Conservation (phyloP, 2,113 vertebrate species). For the Peromyscus maniculatus region DNA sequence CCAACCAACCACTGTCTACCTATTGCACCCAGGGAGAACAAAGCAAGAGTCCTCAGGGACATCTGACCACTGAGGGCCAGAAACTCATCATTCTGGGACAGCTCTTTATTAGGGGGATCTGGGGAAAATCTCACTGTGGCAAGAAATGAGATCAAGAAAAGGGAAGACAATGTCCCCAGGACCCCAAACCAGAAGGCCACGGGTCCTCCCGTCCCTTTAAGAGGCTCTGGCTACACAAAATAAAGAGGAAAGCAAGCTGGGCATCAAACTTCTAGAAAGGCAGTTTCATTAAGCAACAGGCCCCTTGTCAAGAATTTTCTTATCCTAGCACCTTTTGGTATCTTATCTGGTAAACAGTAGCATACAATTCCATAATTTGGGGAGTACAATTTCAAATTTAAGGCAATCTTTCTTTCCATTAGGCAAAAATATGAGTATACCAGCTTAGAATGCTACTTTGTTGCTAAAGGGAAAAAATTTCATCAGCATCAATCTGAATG, state of each 20-base stretch:
- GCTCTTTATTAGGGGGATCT: neutral
- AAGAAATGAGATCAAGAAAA: conserved; percentile 9
- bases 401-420: neutral
- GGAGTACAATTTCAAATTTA: conserved; percentile 44
- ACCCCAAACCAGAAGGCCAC: neutral
- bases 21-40: neutral
- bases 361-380: neutral
- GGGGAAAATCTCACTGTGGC: conserved; percentile 6
- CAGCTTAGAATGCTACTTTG: neutral
- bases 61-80: neutral
- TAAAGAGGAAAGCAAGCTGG: neutral
- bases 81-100: neutral
- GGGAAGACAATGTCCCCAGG: neutral
- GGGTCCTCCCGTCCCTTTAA: neutral
- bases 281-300: neutral
- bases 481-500: neutral
- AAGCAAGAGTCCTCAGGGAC: neutral
- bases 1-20: neutral
- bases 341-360: neutral
- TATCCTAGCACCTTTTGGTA: neutral
- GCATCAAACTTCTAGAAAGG: conserved; percentile 22
- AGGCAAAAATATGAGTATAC: neutral
- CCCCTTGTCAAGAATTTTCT: neutral
- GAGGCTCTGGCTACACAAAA: neutral
- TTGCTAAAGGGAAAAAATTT: neutral